phyloP scores from a whole-genome alignment of 2,888 invertebrate species.

The Poecilobothrus nobilitatus region DNA sequence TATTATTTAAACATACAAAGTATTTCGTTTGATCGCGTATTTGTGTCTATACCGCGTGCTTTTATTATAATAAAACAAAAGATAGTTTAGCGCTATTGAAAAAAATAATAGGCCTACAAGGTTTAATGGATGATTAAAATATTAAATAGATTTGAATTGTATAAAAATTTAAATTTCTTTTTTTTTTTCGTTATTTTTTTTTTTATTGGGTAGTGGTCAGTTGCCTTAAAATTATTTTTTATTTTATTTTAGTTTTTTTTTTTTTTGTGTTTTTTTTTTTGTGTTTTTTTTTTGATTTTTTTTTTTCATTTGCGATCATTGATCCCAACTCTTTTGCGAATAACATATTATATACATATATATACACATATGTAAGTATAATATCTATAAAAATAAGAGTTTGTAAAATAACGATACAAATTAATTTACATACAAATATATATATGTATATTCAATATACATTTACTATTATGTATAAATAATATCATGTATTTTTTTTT shows the following conservation, averaged over 20 bases:
- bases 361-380: not conserved
- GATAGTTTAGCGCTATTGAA: too few species aligned
- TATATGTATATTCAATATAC: not conserved
- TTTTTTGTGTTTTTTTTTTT: not conserved
- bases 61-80: not conserved
- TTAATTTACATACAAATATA: not conserved
- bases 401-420: too few species aligned
- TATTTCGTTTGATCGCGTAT: not conserved
- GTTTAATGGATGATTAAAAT: conserved; percentile 2
- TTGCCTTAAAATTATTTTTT: not conserved
- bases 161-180: not conserved
- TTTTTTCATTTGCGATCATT: not conserved
- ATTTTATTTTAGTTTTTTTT: too few species aligned
- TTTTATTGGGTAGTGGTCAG: not conserved
- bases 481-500: not conserved
- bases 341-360: too few species aligned
- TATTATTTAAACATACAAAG: not conserved
- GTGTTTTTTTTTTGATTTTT: too few species aligned
- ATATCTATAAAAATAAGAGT: not conserved
- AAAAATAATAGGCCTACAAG: conserved; percentile 2
- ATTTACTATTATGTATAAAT: too few species aligned
- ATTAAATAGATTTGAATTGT: conserved; percentile 4
- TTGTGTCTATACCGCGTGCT: not conserved
- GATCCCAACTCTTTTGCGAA: conserved; percentile 3
- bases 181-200: not conserved